Evolutionary conservation across 2,113 vertebrate species (phyloP).

Genomic region (Mandrillus leucophaeus): DNA sequence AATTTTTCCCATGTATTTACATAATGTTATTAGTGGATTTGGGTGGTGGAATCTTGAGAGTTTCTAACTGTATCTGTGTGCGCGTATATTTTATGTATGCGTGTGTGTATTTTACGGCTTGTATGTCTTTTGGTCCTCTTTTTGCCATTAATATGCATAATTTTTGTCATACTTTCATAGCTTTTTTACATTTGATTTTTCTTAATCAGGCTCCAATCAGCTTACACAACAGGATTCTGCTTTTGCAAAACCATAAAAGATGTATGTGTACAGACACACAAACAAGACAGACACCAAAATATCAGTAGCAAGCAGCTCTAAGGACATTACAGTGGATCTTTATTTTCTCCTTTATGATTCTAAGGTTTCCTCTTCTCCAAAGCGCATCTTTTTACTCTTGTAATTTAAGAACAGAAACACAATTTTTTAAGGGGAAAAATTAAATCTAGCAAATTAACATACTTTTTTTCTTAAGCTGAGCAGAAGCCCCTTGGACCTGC

Average conservation of each 20-base stretch:
- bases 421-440: background rate
- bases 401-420: background rate
- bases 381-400: background rate
- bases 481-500: background rate
- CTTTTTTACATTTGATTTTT: background rate
- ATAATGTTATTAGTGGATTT: rapidly evolving
- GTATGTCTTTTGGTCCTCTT: background rate
- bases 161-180: background rate
- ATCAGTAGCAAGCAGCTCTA: background rate
- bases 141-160: background rate
- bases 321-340: too few species aligned
- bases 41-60: background rate
- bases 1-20: background rate
- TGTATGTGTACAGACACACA: background rate
- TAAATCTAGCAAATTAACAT: background rate
- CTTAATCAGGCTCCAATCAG: background rate
- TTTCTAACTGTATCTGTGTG: rapidly evolving
- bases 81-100: rapidly evolving
- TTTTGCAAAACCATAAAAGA: background rate
- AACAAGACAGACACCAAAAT: background rate
- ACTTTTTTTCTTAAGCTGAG: background rate
- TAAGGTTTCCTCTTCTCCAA: background rate
- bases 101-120: background rate
- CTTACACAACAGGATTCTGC: background rate
- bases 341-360: background rate